A percentile compares a stretch with the other conserved stretches of the same genome.
Conservation (phyloP, 2,113 vertebrate genomes). For the Elanoides forficatus region DNA sequence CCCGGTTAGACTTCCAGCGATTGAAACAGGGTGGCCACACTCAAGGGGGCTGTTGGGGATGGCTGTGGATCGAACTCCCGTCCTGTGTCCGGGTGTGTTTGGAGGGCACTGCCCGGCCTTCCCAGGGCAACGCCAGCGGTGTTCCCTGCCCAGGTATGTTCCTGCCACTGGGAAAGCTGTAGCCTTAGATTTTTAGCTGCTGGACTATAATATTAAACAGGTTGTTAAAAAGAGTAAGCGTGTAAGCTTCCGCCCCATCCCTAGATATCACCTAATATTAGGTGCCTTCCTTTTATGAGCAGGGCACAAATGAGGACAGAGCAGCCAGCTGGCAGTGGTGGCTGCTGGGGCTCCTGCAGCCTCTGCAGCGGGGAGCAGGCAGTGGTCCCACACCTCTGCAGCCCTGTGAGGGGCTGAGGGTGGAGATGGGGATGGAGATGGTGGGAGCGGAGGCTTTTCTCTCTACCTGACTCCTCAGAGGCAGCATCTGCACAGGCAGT, state of each 20-base stretch:
- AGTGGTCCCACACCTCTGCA: not conserved
- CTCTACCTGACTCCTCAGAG: not conserved
- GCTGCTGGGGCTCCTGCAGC: not conserved
- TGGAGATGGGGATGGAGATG: not conserved
- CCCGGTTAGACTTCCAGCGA: not conserved
- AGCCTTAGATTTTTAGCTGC: not conserved
- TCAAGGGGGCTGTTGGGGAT: not conserved
- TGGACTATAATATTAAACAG: not conserved
- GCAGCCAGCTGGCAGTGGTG: not conserved
- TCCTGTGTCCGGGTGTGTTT: rapidly evolving
- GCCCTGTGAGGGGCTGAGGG: rapidly evolving
- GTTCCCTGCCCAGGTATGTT: not conserved
- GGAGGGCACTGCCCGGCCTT: not conserved
- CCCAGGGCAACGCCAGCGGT: not conserved
- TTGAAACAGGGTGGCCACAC: not conserved
- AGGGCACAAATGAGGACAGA: not conserved
- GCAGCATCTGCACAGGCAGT: not conserved
- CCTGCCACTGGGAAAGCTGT: not conserved
- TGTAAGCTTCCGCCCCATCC: not conserved
- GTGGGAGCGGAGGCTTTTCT: not conserved
- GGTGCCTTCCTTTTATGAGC: not conserved
- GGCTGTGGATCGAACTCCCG: rapidly evolving
- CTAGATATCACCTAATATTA: not conserved
- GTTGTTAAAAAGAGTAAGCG: not conserved
- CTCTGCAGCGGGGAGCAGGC: not conserved